A percentile compares a stretch with the other conserved stretches of the same genome.
Evolutionary conservation across 1,140 invertebrate genomes (phyloP).

Genomic region (Eciton burchellii): DNA sequence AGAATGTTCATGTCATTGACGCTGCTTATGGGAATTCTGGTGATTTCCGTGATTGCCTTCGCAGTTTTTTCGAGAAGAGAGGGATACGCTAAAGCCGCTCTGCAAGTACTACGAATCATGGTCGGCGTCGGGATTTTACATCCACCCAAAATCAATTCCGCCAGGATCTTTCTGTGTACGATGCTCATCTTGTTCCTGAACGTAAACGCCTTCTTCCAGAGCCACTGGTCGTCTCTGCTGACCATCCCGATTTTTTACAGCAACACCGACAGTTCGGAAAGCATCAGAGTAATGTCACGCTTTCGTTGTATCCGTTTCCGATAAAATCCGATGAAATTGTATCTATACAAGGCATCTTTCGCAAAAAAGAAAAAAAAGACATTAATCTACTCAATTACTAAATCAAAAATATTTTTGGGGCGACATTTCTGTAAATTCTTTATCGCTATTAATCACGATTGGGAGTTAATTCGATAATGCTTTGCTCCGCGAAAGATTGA

Average conservation of each 20-base stretch:
- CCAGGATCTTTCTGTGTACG: constrained; percentile 52
- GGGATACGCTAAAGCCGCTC: not conserved
- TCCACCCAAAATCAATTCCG: constrained; percentile 7
- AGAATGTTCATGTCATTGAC: constrained; percentile 5
- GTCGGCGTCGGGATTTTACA: constrained; percentile 33
- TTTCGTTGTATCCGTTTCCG: not conserved
- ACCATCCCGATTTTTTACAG: constrained; percentile 37
- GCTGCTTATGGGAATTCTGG: not conserved
- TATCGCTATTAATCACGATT: too few species aligned
- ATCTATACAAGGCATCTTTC: too few species aligned
- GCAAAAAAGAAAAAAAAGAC: too few species aligned
- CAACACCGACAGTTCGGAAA: constrained; percentile 27
- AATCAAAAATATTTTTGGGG: too few species aligned
- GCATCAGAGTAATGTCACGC: constrained; percentile 53
- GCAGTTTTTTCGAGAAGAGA: not conserved
- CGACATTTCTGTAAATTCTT: too few species aligned
- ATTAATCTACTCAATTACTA: too few species aligned
- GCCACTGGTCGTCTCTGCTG: constrained; percentile 53
- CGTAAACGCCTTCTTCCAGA: constrained; percentile 57
- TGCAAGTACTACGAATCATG: constrained; percentile 53
- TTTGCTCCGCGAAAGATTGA: too few species aligned
- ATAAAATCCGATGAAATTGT: too few species aligned
- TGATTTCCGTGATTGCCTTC: not conserved
- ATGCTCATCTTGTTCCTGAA: constrained; percentile 52
- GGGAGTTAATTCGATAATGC: too few species aligned